These are phyloP conservation scores for Paramormyrops hopkinsi DNA, from an alignment of 2,797 vertebrate genomes.

Conservation along the genomic window DNA sequence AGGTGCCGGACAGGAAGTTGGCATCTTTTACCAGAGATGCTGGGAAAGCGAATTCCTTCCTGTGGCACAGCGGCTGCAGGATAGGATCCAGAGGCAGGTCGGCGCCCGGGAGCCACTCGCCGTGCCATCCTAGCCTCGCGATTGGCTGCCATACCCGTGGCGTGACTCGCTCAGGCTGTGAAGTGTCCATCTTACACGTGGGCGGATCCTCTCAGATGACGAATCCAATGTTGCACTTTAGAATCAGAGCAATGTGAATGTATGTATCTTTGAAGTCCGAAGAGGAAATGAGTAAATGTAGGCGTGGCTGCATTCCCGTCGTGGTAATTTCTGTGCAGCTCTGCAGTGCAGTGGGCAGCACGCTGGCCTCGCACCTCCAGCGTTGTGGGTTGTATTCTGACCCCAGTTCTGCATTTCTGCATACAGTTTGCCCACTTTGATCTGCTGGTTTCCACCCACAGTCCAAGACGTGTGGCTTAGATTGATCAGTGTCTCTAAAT, in stretches of 20 bases:
- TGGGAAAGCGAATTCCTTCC: conserved; percentile 88
- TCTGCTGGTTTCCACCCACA: background rate
- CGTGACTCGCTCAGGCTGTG: background rate
- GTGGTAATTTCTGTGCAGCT: background rate
- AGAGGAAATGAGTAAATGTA: background rate
- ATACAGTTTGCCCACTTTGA: background rate
- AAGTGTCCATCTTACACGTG: background rate
- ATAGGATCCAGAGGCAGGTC: conserved; percentile 54
- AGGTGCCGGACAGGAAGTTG: conserved; percentile 61
- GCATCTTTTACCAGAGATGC: conserved; percentile 64
- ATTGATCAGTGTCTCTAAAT: background rate
- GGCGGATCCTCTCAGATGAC: background rate
- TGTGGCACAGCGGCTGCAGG: conserved; percentile 74
- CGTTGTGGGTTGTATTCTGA: background rate
- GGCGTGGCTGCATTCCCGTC: background rate
- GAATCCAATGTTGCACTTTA: conserved; percentile 35
- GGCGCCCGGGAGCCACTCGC: conserved; percentile 39
- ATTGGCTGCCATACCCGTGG: background rate
- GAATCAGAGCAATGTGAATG: background rate
- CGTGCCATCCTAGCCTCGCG: conserved; percentile 29
- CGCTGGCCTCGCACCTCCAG: background rate
- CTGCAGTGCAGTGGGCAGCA: background rate
- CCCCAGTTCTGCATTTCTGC: background rate
- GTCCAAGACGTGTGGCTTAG: background rate
- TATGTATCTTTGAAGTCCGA: conserved; percentile 23